Conservation (phyloP, 1,140 invertebrate species). For the Phymastichus coffea region DNA sequence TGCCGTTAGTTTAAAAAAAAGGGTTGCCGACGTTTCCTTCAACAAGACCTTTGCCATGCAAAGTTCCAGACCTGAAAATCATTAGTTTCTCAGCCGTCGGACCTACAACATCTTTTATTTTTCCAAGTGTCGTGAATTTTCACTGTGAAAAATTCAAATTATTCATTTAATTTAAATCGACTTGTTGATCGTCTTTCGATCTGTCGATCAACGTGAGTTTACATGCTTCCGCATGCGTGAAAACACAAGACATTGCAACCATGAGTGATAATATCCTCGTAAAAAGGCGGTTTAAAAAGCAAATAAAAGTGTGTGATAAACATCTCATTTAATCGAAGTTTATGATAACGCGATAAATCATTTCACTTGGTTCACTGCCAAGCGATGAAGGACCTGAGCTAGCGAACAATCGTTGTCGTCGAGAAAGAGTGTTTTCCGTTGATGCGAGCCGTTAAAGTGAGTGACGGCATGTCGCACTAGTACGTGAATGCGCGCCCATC, state of each 20-base stretch:
- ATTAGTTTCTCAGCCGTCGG: conserved; percentile 7
- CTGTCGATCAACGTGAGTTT: too few species aligned
- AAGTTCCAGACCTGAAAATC: conserved; percentile 16
- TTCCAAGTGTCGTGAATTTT: not conserved
- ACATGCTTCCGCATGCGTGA: too few species aligned
- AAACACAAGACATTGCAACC: too few species aligned
- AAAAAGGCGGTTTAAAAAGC: not conserved
- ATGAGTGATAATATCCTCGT: not conserved
- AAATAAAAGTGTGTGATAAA: conserved; percentile 5
- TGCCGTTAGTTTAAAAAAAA: conserved; percentile 23
- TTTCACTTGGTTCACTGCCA: not conserved
- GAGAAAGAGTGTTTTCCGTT: conserved; percentile 9
- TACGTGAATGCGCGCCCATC: not conserved
- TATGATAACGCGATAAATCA: conserved; percentile 17
- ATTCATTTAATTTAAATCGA: too few species aligned
- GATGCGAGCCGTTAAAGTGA: conserved; percentile 15
- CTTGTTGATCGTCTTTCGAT: too few species aligned
- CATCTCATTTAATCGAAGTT: not conserved
- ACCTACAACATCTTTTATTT: conserved; percentile 6
- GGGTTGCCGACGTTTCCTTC: conserved; percentile 14
- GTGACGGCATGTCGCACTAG: not conserved
- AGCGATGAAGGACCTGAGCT: not conserved
- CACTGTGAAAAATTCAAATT: not conserved
- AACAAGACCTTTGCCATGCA: conserved; percentile 14
- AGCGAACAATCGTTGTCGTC: too few species aligned